Conservation (phyloP, 2,113 vertebrate genomes). For the Clupea harengus region DNA sequence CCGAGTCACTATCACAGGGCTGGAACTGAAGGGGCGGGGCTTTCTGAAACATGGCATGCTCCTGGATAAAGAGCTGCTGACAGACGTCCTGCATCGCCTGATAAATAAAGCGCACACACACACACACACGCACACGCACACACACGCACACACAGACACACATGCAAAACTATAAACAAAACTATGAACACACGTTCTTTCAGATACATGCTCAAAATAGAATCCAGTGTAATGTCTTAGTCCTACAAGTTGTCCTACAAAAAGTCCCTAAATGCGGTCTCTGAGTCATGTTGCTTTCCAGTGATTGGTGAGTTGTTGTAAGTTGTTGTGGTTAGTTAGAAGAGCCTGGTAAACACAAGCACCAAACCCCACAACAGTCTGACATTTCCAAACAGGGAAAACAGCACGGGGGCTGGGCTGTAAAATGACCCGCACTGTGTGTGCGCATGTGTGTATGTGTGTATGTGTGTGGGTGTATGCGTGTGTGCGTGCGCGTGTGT, state of each 20-base stretch:
- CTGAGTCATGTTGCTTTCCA: neutral
- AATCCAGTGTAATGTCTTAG: neutral
- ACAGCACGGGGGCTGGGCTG: neutral
- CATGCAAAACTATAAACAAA: neutral
- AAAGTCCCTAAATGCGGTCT: slow-evolving; percentile 6
- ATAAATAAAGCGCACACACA: neutral
- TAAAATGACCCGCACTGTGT: neutral
- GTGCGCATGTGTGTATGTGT: neutral
- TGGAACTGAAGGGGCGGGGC: slow-evolving; percentile 84
- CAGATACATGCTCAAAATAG: neutral
- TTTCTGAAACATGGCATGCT: slow-evolving; percentile 82
- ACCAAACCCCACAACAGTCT: neutral
- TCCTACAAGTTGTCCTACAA: neutral
- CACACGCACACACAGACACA: neutral
- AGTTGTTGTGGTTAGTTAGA: neutral
- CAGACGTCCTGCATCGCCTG: slow-evolving; percentile 88
- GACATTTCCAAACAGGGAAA: slow-evolving; percentile 16
- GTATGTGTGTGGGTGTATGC: neutral
- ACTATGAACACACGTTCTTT: neutral
- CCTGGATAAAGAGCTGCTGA: slow-evolving; percentile 88
- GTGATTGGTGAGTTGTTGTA: neutral
- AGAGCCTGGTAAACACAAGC: neutral
- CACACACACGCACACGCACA: neutral
- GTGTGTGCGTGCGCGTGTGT: neutral
- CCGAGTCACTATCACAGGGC: slow-evolving; percentile 85